Conservation (phyloP, 2,113 vertebrate genomes). For the Nymphicus hollandicus region DNA sequence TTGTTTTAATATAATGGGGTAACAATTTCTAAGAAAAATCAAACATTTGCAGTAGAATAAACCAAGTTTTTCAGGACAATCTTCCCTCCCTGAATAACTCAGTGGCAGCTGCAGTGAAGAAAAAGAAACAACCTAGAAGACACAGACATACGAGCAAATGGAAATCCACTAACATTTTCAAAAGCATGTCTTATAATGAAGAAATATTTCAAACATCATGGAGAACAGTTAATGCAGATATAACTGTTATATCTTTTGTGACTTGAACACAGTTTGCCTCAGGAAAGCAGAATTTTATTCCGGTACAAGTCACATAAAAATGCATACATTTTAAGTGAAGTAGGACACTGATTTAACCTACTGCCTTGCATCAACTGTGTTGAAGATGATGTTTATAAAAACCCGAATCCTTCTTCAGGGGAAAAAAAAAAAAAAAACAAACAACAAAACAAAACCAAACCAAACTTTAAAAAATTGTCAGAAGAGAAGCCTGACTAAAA, state of each 20-base stretch:
- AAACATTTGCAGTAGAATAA: not conserved
- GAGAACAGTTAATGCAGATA: not conserved
- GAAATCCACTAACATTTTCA: not conserved
- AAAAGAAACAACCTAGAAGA: not conserved
- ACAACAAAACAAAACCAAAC: too few relatives aligned
- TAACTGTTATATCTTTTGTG: not conserved
- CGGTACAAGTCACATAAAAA: not conserved
- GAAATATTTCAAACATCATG: not conserved
- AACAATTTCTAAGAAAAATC: not conserved
- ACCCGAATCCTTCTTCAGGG: not conserved
- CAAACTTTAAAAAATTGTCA: not conserved
- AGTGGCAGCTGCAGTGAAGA: not conserved
- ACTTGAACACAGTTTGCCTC: not conserved
- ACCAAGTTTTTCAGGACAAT: not conserved
- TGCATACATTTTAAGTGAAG: not conserved
- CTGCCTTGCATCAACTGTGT: not conserved
- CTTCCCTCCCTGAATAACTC: not conserved
- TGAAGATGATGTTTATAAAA: not conserved
- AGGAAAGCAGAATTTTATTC: not conserved
- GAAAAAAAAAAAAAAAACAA: not conserved
- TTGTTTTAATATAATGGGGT: not conserved
- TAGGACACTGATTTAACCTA: not conserved
- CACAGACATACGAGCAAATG: fast-evolving
- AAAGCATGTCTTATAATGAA: fast-evolving
- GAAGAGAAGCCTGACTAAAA: not conserved